A percentile compares a stretch with the other conserved stretches of the same genome.
phyloP scores from a whole-genome alignment of 1,140 invertebrate species.

The Trypoxylus dichotomus region DNA sequence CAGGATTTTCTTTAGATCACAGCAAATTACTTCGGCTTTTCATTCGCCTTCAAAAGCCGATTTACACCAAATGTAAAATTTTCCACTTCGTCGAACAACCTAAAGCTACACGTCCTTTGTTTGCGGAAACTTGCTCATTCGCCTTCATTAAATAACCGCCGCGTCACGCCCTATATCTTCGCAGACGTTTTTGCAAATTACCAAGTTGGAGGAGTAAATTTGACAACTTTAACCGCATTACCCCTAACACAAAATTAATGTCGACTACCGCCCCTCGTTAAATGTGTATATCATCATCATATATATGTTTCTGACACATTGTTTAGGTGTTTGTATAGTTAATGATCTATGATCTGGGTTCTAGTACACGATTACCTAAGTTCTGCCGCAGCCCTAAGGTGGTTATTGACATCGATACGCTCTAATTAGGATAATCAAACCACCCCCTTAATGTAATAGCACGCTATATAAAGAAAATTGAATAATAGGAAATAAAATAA shows the following conservation, averaged over 20 bases:
- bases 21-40: neutral
- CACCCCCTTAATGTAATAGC: no score
- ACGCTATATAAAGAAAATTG: no score
- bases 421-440: no score
- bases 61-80: neutral
- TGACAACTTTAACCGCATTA: neutral
- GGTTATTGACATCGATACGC: no score
- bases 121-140: neutral
- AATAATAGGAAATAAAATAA: no score
- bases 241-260: neutral
- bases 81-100: neutral
- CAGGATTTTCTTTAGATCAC: no score
- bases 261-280: conserved; percentile 1
- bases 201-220: neutral
- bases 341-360: no score
- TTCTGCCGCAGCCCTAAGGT: no score
- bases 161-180: neutral
- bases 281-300: neutral
- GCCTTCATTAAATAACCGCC: neutral
- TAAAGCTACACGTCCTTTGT: neutral
- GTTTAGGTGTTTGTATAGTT: neutral
- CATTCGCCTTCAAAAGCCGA: neutral
- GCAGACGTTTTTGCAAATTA: neutral
- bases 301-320: neutral
- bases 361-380: no score